Conservation (phyloP, 1,140 invertebrate species). For the Branchinecta lynchi region DNA sequence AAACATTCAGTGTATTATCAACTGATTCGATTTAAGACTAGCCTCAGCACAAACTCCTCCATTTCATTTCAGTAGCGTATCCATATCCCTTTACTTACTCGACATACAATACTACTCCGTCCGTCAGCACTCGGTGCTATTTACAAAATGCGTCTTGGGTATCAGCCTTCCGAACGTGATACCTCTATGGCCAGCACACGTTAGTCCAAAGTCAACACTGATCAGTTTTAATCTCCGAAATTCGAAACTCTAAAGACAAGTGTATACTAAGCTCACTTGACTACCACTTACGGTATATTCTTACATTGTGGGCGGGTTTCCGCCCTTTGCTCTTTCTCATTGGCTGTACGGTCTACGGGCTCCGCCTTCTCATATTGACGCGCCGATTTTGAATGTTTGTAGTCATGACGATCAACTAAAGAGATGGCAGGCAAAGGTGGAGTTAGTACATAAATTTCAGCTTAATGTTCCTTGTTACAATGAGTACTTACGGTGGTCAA, state of each 20-base stretch:
- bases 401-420: background rate
- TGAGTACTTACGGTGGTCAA: too few relatives aligned
- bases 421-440: conserved; percentile 1
- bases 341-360: background rate
- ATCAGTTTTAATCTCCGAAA: conserved; percentile 11
- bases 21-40: too few relatives aligned
- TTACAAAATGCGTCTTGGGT: background rate
- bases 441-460: conserved; percentile 5
- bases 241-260: conserved; percentile 11
- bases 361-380: background rate
- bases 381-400: background rate
- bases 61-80: too few relatives aligned
- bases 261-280: conserved; percentile 11
- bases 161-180: background rate
- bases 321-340: background rate
- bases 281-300: conserved; percentile 5
- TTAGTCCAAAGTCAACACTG: conserved; percentile 11
- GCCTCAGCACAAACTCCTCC: too few relatives aligned
- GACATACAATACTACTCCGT: too few relatives aligned
- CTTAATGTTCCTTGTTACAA: background rate
- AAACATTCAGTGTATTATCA: too few relatives aligned
- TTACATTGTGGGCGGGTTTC: background rate
- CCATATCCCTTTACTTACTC: too few relatives aligned
- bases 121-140: background rate
- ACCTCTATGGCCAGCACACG: background rate